Base-by-base conservation (phyloP, 2,888 invertebrate genomes). In the Polia nebulosa region DNA sequence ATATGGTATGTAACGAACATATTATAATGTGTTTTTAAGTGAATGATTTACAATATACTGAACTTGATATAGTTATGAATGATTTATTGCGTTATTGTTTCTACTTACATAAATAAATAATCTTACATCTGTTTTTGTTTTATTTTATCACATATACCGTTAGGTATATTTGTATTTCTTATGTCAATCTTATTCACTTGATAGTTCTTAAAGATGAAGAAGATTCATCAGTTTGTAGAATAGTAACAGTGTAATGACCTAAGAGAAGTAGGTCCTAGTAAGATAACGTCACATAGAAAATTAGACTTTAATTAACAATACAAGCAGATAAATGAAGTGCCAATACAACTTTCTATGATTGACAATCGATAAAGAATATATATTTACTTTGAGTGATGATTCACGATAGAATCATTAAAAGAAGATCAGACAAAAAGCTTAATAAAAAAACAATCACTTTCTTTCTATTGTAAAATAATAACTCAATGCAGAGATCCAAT, bases 401-500 rank as follows among this genome's bases (percentile, higher is more conserved):
- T 57, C 29, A 41, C 41, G 63, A 69, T 29, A 34, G 22, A 69
- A 66, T 81, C 59, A 77, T 83, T 74, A 72, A 69, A 81, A 67
- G 41, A 55, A 47, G 61, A 59, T 34, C 49, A 39, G 25, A 60
- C 57, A 74, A 76, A 75, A 81, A 76, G 55, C 25, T 45, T 25
- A 3, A 45, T 55, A 49, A 78, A 73, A 72, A 77, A 76, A 76
- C 77, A 83, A 85, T 76, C 78, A 88, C 86, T 88, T 88, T 87
- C 87, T 65, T 86, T 81, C 44, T 85, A 84, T 87, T 83, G 76
- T 79, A 59, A 82, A 86, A 89, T 92, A 91, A 92, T 92, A 91
- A 92, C 90, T 92, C 89, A 91, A 92, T 91, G 84, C 78, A 65
- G 71, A 84, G 80, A 87, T 85, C 74, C 75, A 80, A 78, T 88